phyloP scores from a whole-genome alignment of 2,888 invertebrate genomes.

The Stenolophus ochropezus region DNA sequence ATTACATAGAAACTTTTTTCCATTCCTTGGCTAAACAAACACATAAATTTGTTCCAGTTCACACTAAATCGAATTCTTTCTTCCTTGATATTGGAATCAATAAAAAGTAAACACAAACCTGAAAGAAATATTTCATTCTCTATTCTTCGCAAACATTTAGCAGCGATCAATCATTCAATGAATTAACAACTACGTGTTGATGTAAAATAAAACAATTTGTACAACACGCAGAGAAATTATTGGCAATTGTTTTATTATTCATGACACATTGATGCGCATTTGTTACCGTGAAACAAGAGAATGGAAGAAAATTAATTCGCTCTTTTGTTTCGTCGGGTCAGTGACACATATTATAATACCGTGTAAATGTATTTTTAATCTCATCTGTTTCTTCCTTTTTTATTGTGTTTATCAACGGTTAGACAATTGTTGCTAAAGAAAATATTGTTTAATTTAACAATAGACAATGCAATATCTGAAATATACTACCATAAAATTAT shows the following conservation, averaged over 20 bases:
- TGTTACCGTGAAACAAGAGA: background rate
- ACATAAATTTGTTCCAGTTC: background rate
- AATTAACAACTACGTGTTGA: background rate
- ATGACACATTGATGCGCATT: background rate
- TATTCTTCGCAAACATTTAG: background rate
- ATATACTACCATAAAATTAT: too few relatives aligned
- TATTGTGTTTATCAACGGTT: background rate
- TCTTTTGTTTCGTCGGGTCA: background rate
- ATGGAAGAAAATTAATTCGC: background rate
- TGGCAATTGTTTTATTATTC: background rate
- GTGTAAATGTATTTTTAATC: background rate
- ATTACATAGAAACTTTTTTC: background rate
- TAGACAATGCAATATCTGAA: too few relatives aligned
- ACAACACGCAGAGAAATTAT: background rate
- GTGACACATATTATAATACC: background rate
- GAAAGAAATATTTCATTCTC: background rate
- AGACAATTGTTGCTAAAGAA: too few relatives aligned
- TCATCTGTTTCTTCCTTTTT: background rate
- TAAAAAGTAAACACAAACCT: background rate
- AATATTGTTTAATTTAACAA: too few relatives aligned
- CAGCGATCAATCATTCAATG: background rate
- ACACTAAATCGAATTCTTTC: background rate
- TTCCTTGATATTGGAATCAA: background rate
- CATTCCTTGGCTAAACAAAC: background rate
- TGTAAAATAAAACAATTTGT: background rate